Base-by-base conservation (phyloP, 2,113 vertebrate species). In the Chloropsis hardwickii region DNA sequence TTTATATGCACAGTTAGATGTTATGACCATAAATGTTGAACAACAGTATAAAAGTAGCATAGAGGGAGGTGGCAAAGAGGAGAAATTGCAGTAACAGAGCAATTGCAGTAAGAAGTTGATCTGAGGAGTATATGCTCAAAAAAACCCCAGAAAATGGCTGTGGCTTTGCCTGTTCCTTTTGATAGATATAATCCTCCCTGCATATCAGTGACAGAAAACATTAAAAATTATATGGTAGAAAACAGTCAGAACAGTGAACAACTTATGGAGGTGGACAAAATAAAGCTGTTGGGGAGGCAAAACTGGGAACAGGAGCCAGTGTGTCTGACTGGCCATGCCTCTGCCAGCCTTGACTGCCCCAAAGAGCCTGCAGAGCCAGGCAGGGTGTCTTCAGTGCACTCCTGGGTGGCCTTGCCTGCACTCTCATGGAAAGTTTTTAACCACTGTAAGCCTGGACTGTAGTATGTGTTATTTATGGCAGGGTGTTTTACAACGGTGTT, bases 391-490 rank as follows among this genome's bases (percentile, higher is more conserved):
- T 42, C 8, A 31, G n/a, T 14, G 31, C 21, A 48, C 14, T 70
- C 33, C 56, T 50, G 21, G 37, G 42, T 83, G 50, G 23, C 65
- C 56, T 71, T 45, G 28, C 19, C 28, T 78, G 74, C 7, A 67
- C 23, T 21, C 6, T 19, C 14, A 20, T 6, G 35, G 19, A 33
- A 31, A 6, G 20, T 11, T 82, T 54, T 73, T 67, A 84, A 51
- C 64, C 31, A 27, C 1, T 67, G 18, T 37, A 66, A 83, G 22
- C 3, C n/a, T 70, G 39, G 40, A 24, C 51, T 71, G 6, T 16
- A 67, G 8, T 37, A 9, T 3, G 9, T 40, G 25, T 0, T 66
- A 83, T 86, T 81, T 48, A 71, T 45, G 37, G 44, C 0, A 0
- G 53, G 23, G 10, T 69, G n/a, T 40, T 94, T 90, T 90, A 83